These are phyloP conservation scores for Choloepus didactylus DNA, from an alignment of 2,797 vertebrate species.

Conservation along the genomic window DNA sequence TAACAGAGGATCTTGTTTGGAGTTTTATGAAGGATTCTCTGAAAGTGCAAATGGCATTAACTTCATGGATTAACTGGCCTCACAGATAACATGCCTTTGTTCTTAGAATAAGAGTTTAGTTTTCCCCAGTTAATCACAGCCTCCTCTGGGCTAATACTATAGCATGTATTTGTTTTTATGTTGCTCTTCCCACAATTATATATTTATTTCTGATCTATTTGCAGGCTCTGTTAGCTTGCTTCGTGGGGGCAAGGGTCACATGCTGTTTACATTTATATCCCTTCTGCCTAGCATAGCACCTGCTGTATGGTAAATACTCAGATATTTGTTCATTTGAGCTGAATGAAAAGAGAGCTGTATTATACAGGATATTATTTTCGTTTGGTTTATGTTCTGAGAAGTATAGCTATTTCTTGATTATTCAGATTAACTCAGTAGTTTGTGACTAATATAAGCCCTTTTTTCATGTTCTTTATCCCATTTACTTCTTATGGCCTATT, in stretches of 20 bases:
- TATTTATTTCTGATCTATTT: neutral
- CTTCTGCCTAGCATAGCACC: neutral
- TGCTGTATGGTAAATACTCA: neutral
- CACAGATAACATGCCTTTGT: neutral
- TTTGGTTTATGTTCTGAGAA: neutral
- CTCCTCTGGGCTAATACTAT: neutral
- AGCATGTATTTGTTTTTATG: neutral
- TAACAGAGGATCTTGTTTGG: neutral
- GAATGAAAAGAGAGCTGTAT: neutral
- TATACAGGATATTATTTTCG: neutral
- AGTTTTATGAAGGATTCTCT: neutral
- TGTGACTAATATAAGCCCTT: conserved; percentile 1
- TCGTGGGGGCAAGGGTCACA: neutral
- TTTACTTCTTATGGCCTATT: neutral
- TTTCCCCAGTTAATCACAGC: neutral
- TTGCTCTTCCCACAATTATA: neutral
- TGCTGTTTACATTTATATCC: neutral
- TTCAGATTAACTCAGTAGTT: neutral
- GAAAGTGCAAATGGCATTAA: neutral
- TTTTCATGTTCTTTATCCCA: neutral
- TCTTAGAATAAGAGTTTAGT: neutral
- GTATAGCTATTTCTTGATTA: neutral
- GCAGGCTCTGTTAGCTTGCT: neutral
- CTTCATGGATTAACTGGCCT: neutral
- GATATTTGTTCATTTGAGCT: neutral